Evolutionary conservation across 1,140 invertebrate species (phyloP).

Genomic region (Penaeus vannamei): DNA sequence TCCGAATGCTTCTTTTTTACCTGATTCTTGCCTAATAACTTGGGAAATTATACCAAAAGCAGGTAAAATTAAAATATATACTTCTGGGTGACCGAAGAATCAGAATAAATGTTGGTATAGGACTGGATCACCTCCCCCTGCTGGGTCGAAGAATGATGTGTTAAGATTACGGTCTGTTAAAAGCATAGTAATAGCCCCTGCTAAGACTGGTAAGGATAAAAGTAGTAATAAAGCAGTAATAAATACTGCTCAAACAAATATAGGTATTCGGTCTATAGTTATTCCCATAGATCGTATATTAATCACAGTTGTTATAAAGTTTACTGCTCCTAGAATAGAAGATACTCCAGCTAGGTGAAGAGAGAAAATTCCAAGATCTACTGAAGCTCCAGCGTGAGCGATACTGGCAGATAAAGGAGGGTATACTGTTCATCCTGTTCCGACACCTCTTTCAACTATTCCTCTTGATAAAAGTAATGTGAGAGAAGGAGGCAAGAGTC

Average conservation of each 20-base stretch:
- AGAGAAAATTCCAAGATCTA: constrained; percentile 70
- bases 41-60: constrained; percentile 79
- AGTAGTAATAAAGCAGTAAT: constrained; percentile 80
- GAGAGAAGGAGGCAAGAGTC: constrained; percentile 78
- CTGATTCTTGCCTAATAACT: constrained; percentile 78
- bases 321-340: constrained; percentile 71
- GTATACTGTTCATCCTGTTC: constrained; percentile 74
- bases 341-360: constrained; percentile 70
- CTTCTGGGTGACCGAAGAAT: constrained; percentile 85
- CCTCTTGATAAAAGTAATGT: constrained; percentile 76
- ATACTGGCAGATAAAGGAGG: constrained; percentile 70
- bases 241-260: constrained; percentile 79
- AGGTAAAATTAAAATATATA: constrained; percentile 80
- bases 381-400: constrained; percentile 68
- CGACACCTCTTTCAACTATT: constrained; percentile 77
- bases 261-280: constrained; percentile 69
- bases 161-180: constrained; percentile 75
- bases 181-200: constrained; percentile 82
- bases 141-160: constrained; percentile 74
- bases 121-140: constrained; percentile 74
- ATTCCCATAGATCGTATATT: constrained; percentile 71
- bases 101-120: constrained; percentile 85
- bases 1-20: no score
- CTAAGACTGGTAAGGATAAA: constrained; percentile 80
- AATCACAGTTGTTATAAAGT: constrained; percentile 72